Evolutionary conservation across 2,888 invertebrate species (phyloP).

Genomic region (Nomada lathburiana): DNA sequence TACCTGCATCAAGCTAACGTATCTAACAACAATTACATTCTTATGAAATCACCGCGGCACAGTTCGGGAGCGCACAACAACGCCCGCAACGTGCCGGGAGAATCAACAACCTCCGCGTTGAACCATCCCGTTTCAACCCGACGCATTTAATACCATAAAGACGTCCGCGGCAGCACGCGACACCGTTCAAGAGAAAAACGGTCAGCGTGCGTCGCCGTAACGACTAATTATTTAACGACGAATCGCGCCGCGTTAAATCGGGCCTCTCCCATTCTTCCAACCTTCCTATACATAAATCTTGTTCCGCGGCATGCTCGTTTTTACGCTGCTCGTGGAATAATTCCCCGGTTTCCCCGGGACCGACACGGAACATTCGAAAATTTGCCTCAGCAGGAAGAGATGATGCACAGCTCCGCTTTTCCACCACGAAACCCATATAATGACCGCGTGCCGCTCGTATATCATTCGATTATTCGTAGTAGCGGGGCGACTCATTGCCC

Average conservation of each 20-base stretch:
- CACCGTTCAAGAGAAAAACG: not conserved
- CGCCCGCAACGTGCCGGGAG: too few relatives aligned
- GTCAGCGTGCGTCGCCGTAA: too few relatives aligned
- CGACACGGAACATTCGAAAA: constrained; percentile 7
- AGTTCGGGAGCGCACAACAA: too few relatives aligned
- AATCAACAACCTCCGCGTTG: not conserved
- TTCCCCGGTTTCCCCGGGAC: not conserved
- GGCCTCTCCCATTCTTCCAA: not conserved
- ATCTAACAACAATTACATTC: too few relatives aligned
- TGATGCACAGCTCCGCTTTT: not conserved
- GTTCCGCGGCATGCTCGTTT: constrained; percentile 14
- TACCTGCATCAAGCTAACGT: too few relatives aligned
- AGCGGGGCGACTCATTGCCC: constrained; percentile 59
- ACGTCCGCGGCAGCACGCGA: not conserved
- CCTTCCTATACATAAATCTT: constrained; percentile 12
- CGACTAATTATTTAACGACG: not conserved
- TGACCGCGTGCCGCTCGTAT: constrained; percentile 54
- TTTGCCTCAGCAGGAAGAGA: not conserved
- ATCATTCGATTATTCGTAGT: constrained; percentile 62
- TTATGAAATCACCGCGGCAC: too few relatives aligned
- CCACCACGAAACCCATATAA: constrained; percentile 48
- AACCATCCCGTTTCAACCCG: not conserved
- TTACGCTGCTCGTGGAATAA: constrained; percentile 16
- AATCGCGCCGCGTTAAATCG: not conserved
- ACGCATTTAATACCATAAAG: not conserved